Evolutionary conservation across 2,797 vertebrate genomes (phyloP).

Genomic region (Cephalopachus bancanus): DNA sequence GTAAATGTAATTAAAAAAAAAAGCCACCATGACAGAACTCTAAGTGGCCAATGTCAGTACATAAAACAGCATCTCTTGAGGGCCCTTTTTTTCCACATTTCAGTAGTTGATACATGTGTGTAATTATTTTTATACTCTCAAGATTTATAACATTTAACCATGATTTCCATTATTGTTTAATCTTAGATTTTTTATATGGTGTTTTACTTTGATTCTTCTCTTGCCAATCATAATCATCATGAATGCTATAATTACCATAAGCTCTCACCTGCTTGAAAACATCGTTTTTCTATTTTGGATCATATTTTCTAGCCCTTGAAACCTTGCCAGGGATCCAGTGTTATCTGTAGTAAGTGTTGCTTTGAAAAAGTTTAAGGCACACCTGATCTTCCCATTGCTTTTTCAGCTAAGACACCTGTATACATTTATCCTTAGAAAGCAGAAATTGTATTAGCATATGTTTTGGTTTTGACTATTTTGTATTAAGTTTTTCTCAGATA

Average conservation of each 20-base stretch:
- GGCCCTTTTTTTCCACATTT: neutral
- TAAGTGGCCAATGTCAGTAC: neutral
- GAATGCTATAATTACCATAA: neutral
- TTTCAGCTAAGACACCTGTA: neutral
- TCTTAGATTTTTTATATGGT: neutral
- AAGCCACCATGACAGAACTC: neutral
- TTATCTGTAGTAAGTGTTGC: neutral
- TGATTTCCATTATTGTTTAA: neutral
- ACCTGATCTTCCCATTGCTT: neutral
- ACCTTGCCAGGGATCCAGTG: neutral
- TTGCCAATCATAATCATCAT: constrained; percentile 38
- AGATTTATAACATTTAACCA: constrained; percentile 29
- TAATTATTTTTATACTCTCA: constrained; percentile 8
- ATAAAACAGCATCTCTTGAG: neutral
- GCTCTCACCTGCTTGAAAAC: neutral
- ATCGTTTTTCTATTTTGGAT: constrained; percentile 32
- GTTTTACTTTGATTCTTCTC: constrained; percentile 45
- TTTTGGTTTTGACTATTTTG: neutral
- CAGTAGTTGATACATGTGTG: neutral
- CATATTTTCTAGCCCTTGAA: neutral
- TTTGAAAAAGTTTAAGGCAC: constrained; percentile 6
- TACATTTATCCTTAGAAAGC: constrained; percentile 51
- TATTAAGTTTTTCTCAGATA: constrained; percentile 36
- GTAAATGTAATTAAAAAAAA: neutral
- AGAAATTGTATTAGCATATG: neutral